These are phyloP conservation scores for Drosophila nr. perissopoda DNA, from an alignment of 2,888 invertebrate genomes.

Conservation along the genomic window DNA sequence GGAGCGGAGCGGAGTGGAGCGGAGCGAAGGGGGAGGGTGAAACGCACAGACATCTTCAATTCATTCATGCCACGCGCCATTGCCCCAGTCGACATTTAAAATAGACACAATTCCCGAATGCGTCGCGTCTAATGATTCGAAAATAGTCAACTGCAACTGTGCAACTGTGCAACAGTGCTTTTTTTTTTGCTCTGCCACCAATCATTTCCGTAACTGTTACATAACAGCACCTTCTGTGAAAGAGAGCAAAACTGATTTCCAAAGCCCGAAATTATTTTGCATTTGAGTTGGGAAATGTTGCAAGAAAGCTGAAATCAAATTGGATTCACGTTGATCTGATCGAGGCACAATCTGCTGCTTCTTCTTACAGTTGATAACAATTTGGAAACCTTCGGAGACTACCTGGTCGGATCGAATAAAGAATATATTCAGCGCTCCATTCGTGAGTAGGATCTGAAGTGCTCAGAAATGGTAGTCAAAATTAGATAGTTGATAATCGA, in stretches of 20 bases:
- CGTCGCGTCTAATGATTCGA: constrained; percentile 8
- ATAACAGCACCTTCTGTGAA: not conserved
- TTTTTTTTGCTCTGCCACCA: not conserved
- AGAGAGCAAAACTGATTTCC: not conserved
- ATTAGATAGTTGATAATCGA: not conserved
- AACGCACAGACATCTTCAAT: constrained; percentile 31
- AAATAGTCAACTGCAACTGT: constrained; percentile 25
- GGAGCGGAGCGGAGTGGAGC: not conserved
- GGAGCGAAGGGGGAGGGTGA: not conserved
- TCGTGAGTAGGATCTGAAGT: not conserved
- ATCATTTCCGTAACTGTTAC: constrained; percentile 8
- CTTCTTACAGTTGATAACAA: not conserved
- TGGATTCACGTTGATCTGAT: not conserved
- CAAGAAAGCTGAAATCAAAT: not conserved
- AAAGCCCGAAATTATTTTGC: not conserved
- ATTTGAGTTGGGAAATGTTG: not conserved
- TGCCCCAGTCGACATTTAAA: constrained; percentile 55
- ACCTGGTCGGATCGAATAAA: not conserved
- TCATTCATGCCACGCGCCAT: constrained; percentile 66
- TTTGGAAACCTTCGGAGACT: not conserved
- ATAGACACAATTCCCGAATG: constrained; percentile 42
- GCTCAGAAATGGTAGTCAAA: not conserved
- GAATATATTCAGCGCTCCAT: too few species aligned
- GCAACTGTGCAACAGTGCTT: constrained; percentile 7
- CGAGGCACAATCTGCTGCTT: not conserved